phyloP scores from a whole-genome alignment of 2,888 invertebrate genomes.

The Eumacrocentrus americanus region DNA sequence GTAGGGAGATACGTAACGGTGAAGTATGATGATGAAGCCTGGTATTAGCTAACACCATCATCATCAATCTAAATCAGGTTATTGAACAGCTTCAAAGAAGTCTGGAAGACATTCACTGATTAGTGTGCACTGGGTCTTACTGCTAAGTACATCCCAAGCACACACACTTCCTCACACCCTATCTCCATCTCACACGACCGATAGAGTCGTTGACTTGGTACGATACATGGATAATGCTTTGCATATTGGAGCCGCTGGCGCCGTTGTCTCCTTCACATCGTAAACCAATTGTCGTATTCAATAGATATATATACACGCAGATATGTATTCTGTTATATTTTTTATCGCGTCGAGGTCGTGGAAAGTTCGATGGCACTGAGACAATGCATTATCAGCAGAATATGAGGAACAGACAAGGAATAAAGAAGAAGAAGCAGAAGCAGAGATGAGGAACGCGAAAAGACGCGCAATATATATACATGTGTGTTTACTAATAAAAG shows the following conservation, averaged over 20 bases:
- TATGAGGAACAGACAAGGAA: background rate
- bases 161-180: background rate
- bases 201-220: constrained; percentile 1
- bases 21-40: background rate
- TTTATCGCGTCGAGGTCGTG: constrained; percentile 15
- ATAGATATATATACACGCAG: background rate
- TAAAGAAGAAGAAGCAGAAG: background rate
- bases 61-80: background rate
- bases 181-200: no score
- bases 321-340: background rate
- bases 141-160: background rate
- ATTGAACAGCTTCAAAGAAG: background rate
- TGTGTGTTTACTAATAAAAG: background rate
- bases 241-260: no score
- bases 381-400: background rate
- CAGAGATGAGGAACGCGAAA: no score
- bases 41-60: constrained; percentile 1
- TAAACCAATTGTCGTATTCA: background rate
- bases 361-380: constrained; percentile 17
- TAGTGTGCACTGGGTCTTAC: no score
- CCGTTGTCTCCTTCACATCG: no score
- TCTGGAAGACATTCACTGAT: no score
- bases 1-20: background rate
- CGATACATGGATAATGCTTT: no score
- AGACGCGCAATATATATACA: background rate